Percentiles rank a stretch among this genome's conserved stretches.
phyloP scores from a whole-genome alignment of 2,888 invertebrate genomes.

The Rhamnusium bicolor region DNA sequence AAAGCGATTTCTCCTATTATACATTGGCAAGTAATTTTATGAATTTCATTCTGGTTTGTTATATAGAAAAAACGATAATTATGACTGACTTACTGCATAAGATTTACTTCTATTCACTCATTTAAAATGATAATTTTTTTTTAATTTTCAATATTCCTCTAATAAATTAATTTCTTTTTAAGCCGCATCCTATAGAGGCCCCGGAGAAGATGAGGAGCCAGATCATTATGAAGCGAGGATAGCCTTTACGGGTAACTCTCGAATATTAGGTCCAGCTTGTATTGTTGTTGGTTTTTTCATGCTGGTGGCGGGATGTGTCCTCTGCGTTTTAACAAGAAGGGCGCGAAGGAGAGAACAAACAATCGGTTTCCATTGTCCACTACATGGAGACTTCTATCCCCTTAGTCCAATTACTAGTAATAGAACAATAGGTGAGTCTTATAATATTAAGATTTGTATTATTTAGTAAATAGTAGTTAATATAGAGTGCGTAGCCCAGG shows the following conservation, averaged over 20 bases:
- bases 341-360: slow-evolving; percentile 79
- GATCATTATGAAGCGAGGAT: slow-evolving; percentile 82
- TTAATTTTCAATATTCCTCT: background rate
- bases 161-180: slow-evolving; percentile 57
- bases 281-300: slow-evolving; percentile 83
- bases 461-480: too few species aligned
- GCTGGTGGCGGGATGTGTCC: slow-evolving; percentile 78
- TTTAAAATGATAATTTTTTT: too few species aligned
- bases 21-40: too few species aligned
- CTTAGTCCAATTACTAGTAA: slow-evolving; percentile 77
- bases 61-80: too few species aligned
- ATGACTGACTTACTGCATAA: too few species aligned
- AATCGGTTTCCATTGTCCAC: slow-evolving; percentile 84
- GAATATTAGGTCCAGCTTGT: slow-evolving; percentile 82
- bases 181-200: slow-evolving; percentile 84
- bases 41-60: too few species aligned
- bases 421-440: slow-evolving; percentile 66
- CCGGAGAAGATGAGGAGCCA: slow-evolving; percentile 81
- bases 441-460: background rate
- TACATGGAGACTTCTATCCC: slow-evolving; percentile 86
- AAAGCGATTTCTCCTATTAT: too few species aligned
- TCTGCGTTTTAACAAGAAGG: slow-evolving; percentile 79
- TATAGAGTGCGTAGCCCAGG: too few species aligned
- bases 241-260: slow-evolving; percentile 82
- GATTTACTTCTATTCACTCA: too few species aligned